A percentile compares a stretch with the other conserved stretches of the same genome.
Conservation (phyloP, 1,140 invertebrate species). For the Aphidius gifuensis region DNA sequence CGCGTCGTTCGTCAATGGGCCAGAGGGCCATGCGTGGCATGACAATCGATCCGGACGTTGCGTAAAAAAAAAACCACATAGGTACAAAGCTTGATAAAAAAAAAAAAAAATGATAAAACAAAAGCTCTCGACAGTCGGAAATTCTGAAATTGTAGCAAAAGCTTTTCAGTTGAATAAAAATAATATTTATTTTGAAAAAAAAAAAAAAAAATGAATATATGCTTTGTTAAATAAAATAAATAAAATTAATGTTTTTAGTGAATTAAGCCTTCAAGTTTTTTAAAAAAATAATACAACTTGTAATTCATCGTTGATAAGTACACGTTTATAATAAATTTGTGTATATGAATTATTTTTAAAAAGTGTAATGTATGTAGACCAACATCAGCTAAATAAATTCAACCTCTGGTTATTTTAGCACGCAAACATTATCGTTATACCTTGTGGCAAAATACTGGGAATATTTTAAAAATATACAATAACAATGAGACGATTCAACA, state of each 20-base stretch:
- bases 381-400: neutral
- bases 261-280: too few relatives aligned
- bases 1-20: slow-evolving; percentile 25
- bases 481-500: slow-evolving; percentile 26
- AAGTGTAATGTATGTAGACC: neutral
- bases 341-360: too few relatives aligned
- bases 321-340: too few relatives aligned
- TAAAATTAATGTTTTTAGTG: too few relatives aligned
- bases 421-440: slow-evolving; percentile 25
- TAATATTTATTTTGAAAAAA: too few relatives aligned
- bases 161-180: too few relatives aligned
- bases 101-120: slow-evolving; percentile 23
- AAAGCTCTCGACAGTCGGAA: slow-evolving; percentile 22
- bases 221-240: too few relatives aligned
- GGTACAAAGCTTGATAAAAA: neutral
- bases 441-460: slow-evolving; percentile 9
- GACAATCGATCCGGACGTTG: slow-evolving; percentile 30
- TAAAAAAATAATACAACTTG: too few relatives aligned
- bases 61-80: slow-evolving; percentile 10
- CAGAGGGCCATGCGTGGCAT: slow-evolving; percentile 30
- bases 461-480: too few relatives aligned
- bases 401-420: neutral
- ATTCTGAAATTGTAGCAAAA: slow-evolving; percentile 30
- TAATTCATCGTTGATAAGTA: too few relatives aligned
- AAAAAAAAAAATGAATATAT: too few relatives aligned